Conservation (phyloP, 2,113 vertebrate species). For the Corydoras sp. region DNA sequence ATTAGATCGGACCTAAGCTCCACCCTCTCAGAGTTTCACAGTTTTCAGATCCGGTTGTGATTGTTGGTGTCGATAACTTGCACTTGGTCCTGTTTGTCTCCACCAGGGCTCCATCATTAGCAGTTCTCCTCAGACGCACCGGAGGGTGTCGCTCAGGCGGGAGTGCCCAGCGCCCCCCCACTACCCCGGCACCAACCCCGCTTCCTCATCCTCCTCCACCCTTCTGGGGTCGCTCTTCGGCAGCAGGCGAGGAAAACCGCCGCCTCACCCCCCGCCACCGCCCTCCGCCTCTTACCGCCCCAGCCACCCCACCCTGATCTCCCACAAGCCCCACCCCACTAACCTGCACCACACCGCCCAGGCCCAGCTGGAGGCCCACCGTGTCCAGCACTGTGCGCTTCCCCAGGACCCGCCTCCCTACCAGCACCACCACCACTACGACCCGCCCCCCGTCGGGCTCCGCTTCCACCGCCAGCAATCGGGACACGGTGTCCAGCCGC, state of each 20-base stretch:
- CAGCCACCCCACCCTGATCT: conserved; percentile 70
- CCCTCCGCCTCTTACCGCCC: conserved; percentile 34
- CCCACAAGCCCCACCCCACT: conserved; percentile 69
- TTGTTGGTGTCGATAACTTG: conserved; percentile 33
- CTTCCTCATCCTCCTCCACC: conserved; percentile 72
- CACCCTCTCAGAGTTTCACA: background rate
- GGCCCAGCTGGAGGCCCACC: conserved; percentile 57
- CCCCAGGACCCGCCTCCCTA: conserved; percentile 85
- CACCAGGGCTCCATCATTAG: conserved; percentile 98
- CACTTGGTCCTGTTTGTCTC: conserved; percentile 50
- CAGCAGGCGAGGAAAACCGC: conserved; percentile 80
- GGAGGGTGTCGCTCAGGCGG: conserved; percentile 81
- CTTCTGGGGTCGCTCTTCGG: conserved; percentile 91
- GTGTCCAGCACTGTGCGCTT: conserved; percentile 74
- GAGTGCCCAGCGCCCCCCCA: conserved; percentile 80
- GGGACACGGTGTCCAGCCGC: conserved; percentile 54
- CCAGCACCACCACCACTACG: conserved; percentile 90
- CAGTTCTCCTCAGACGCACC: conserved; percentile 87
- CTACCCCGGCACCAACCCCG: conserved; percentile 72
- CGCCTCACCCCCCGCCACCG: conserved; percentile 64
- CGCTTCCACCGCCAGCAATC: conserved; percentile 52
- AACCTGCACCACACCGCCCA: conserved; percentile 76
- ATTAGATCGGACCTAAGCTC: background rate
- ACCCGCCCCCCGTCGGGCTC: conserved; percentile 78
- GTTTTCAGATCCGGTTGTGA: background rate